phyloP scores from a whole-genome alignment of 2,113 vertebrate species.

The Phocoena sinus region DNA sequence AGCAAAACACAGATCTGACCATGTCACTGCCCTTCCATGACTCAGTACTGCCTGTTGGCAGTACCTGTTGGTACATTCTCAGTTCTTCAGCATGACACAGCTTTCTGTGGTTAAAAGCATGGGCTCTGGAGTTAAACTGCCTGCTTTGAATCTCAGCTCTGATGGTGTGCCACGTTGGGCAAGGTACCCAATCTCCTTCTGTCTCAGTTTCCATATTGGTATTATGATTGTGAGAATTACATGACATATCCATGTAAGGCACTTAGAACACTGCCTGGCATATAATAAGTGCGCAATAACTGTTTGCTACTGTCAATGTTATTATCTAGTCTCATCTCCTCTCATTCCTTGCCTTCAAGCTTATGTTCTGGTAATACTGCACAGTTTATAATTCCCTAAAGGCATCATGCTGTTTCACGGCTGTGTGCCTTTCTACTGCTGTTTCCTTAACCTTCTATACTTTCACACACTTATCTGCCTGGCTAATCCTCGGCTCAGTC shows the following conservation, averaged over 20 bases:
- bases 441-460: not conserved
- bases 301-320: conserved; percentile 15
- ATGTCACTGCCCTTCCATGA: conserved; percentile 34
- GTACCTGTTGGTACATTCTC: not conserved
- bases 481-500: not conserved
- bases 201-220: not conserved
- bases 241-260: not conserved
- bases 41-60: not conserved
- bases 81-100: conserved; percentile 7
- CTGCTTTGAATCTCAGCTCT: not conserved
- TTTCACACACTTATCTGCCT: conserved; percentile 14
- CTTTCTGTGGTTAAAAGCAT: conserved; percentile 1
- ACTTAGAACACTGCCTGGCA: not conserved
- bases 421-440: not conserved
- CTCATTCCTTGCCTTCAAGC: not conserved
- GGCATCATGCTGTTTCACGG: not conserved
- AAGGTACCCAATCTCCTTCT: not conserved
- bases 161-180: not conserved
- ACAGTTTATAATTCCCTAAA: conserved; percentile 8
- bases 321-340: not conserved
- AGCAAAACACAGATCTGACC: conserved; percentile 36
- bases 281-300: not conserved
- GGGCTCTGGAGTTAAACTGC: not conserved
- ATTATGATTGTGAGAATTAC: not conserved
- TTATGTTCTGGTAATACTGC: not conserved